phyloP scores from a whole-genome alignment of 2,797 vertebrate genomes.

The Ctenochaetus hawaiiensis region DNA sequence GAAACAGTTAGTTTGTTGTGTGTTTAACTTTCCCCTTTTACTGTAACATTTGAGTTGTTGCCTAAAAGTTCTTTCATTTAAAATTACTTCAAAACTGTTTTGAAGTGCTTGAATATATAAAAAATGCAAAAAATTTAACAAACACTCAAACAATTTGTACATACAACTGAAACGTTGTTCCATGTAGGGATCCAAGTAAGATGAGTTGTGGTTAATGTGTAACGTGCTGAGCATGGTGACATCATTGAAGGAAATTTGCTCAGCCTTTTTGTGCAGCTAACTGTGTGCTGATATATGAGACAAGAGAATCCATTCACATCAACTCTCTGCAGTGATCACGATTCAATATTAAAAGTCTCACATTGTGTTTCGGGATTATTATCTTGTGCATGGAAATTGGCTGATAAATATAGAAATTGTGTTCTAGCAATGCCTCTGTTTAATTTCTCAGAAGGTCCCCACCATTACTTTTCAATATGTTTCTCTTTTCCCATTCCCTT shows the following conservation, averaged over 20 bases:
- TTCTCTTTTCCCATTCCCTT: no score
- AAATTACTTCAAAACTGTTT: background rate
- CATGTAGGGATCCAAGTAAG: background rate
- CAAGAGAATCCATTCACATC: conserved; percentile 27
- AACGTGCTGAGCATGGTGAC: no score
- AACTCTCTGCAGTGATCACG: conserved; percentile 11
- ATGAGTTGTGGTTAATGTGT: background rate
- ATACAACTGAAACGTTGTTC: background rate
- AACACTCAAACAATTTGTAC: background rate
- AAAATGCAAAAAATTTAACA: background rate
- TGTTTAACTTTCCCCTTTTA: conserved; percentile 3
- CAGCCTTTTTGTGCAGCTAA: background rate
- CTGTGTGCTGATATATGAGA: conserved; percentile 5
- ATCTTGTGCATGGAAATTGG: conserved; percentile 19
- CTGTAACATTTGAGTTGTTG: background rate
- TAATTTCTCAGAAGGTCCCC: background rate
- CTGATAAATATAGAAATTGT: conserved; percentile 10
- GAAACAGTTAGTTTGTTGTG: background rate
- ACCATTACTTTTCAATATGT: background rate
- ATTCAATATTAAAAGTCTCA: conserved; percentile 30
- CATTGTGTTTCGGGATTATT: conserved; percentile 11
- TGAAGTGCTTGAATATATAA: background rate
- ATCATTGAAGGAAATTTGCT: background rate
- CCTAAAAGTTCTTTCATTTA: background rate
- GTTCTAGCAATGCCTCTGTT: background rate